These are phyloP conservation scores for Pelodiscus sinensis DNA, from an alignment of 2,113 vertebrate species.

Conservation along the genomic window DNA sequence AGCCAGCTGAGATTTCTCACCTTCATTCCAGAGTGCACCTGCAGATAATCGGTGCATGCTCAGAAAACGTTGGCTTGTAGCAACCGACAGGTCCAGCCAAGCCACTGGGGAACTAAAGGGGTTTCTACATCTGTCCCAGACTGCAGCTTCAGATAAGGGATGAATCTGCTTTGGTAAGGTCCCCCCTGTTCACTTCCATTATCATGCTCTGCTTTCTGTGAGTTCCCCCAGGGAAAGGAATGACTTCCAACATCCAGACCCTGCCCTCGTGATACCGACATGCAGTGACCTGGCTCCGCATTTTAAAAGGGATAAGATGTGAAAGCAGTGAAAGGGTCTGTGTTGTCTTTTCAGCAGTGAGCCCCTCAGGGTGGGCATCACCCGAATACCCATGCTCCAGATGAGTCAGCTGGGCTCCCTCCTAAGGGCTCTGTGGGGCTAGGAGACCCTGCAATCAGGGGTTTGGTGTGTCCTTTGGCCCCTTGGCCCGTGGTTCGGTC, in stretches of 20 bases:
- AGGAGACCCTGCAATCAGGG: not conserved
- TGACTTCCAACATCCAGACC: rapidly evolving
- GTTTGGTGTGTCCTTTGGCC: not conserved
- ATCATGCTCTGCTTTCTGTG: not conserved
- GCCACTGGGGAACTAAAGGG: not conserved
- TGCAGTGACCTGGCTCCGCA: not conserved
- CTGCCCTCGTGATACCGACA: not conserved
- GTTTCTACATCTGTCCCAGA: not conserved
- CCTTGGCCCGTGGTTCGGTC: too few species aligned
- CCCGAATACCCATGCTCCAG: not conserved
- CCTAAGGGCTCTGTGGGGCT: not conserved
- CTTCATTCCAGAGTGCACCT: too few species aligned
- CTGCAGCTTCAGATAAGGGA: too few species aligned
- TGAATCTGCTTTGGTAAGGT: not conserved
- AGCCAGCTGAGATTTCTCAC: too few species aligned
- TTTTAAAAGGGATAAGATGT: not conserved
- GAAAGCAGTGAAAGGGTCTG: not conserved
- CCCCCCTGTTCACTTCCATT: not conserved
- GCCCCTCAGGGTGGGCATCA: too few species aligned
- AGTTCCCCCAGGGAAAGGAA: not conserved
- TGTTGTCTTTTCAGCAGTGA: not conserved
- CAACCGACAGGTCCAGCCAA: too few species aligned
- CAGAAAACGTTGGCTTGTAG: too few species aligned
- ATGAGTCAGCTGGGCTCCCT: not conserved
- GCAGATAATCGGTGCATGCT: too few species aligned